Evolutionary conservation across 2,888 invertebrate species (phyloP), one percentile per base, ranked within the genome.

Genomic region (Choristoneura rosaceana): DNA sequence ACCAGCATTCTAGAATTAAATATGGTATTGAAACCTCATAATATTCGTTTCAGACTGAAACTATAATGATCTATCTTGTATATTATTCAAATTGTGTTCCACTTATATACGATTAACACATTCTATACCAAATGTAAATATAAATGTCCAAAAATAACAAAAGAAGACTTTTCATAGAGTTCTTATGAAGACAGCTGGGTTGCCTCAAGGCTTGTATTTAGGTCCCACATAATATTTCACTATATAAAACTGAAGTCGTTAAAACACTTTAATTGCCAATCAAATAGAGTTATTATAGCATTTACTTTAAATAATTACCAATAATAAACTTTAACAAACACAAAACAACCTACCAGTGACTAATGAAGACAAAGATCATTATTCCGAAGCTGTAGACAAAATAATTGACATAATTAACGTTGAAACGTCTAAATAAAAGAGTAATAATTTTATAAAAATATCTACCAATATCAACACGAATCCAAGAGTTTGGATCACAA

Each of bases 401-500:
- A 71, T 71, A 67, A 71, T 71, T 41, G 71, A 25, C 62, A 47
- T 71, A 67, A 71, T 71, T 71, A 71, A 71, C 58, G 71, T 10
- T 41, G 63, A 38, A 50, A 52, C 33, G 68, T 68, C 50, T 25
- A 50, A 64, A 63, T 59, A 59, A 73, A 68, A 41, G 41, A 60
- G 50, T 68, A 41, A 43, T 63, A 67, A 61, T 68, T 71, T 63
- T 67, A 67, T 61, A 61, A 70, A 55, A 67, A 61, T 12, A 60
- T 66, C 62, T 63, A 63, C 58, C 62, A 69, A 68, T 63, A 67
- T 64, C 70, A 69, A 69, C 73, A 70, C 47, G 65, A 17, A 65
- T 66, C 17, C 73, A 41, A 70, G 64, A 65, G 65, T 68, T 79
- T 79, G 81, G 81, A 85, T 86, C 87, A 86, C 88, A 88, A 88